Evolutionary conservation across 2,113 vertebrate genomes (phyloP), one percentile per base, ranked within the genome.

Genomic region (Ursus arctos): DNA sequence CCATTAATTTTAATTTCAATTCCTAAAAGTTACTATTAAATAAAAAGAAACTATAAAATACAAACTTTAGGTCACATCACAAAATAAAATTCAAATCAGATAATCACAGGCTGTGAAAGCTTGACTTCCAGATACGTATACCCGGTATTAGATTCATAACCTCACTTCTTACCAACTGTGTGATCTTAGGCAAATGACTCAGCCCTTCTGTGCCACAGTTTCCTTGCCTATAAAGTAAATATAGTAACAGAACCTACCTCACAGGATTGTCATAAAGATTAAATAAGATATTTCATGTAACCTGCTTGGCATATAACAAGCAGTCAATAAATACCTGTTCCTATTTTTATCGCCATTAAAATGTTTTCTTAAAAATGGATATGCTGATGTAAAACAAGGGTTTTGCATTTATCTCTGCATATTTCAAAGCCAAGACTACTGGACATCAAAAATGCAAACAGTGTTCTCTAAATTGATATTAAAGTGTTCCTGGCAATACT

Each of bases 71-170:
- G 90, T 97, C 84, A 97, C 53, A 96, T 22, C 40, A 92, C 43
- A 97, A 98, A 98, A 97, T 94, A 96, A 40, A 12, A 86, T 24
- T 98, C 88, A 76, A 97, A 93, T 92, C 92, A 97, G 88, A 97
- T 77, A 97, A 94, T 80, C 43, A 92, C 13, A 57, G 26, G 28
- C 79, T 95, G 0, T 74, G 95, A 93, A 97, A 86, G 6, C 55
- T 80, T 74, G 24, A 10, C 79, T 96, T 94, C 72, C 61, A 19
- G 77, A 82, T 26, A 57, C 16, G 1, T 36, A 16, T 55, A 87
- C 63, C 22, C 1, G 24, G 89, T 74, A 93, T 95, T 91, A 63
- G 63, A 84, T 88, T 95, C 88, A 79, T 59, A 76, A 31, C 51
- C n/a, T 63, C 67, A 76, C 13, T 49, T 90, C 26, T 86, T 74